Evolutionary conservation across 1,140 invertebrate species (phyloP).

Genomic region (Scaptomyza graminum): DNA sequence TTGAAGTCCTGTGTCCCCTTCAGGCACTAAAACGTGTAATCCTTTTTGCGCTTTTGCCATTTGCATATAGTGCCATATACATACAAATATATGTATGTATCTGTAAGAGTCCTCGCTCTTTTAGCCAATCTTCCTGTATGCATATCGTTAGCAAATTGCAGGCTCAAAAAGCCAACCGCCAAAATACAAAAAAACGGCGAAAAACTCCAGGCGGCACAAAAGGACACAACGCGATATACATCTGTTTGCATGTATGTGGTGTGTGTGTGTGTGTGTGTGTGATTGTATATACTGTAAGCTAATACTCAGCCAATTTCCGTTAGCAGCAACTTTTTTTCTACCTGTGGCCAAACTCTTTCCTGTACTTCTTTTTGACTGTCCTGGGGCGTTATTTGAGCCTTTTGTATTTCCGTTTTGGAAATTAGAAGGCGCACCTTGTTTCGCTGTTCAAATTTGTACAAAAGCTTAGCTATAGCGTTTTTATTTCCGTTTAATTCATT

Average conservation of each 20-base stretch:
- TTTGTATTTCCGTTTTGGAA: conserved; percentile 80
- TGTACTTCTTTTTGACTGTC: conserved; percentile 13
- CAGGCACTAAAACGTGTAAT: conserved; percentile 43
- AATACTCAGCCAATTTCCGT: conserved; percentile 80
- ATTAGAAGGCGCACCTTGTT: conserved; percentile 59
- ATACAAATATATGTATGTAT: no score
- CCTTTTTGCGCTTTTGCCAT: conserved; percentile 39
- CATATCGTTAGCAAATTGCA: conserved; percentile 83
- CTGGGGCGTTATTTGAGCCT: conserved; percentile 55
- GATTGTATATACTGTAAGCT: conserved; percentile 55
- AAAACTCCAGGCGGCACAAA: conserved; percentile 11
- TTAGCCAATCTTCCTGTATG: conserved; percentile 44
- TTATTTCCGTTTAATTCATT: conserved; percentile 57
- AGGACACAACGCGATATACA: not conserved
- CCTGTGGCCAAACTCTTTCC: conserved; percentile 13
- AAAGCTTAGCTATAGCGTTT: conserved; percentile 60
- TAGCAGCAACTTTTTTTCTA: conserved; percentile 46
- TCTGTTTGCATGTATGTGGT: conserved; percentile 8
- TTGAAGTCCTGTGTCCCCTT: not conserved
- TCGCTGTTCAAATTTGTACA: conserved; percentile 71
- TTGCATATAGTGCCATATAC: conserved; percentile 32
- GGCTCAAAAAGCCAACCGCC: conserved; percentile 54
- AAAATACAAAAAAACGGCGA: conserved; percentile 20
- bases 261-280: conserved; percentile 4
- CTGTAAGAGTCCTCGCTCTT: conserved; percentile 10